These are phyloP conservation scores for Musca domestica DNA, from an alignment of 1,140 invertebrate genomes.

Conservation along the genomic window DNA sequence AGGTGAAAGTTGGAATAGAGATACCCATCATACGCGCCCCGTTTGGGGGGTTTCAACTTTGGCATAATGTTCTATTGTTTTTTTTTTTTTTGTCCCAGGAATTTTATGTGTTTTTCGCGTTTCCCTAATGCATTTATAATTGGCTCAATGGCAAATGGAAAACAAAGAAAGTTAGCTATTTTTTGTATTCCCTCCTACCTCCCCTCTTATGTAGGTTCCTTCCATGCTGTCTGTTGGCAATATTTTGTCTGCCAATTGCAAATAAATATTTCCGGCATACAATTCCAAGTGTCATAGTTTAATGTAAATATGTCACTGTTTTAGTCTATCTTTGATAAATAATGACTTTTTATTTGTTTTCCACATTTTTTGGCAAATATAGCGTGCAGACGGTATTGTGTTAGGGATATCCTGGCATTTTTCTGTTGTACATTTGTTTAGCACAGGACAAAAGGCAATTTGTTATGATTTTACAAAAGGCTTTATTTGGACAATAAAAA, in stretches of 20 bases:
- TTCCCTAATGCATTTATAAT: constrained; percentile 17
- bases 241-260: constrained; percentile 17
- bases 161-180: neutral
- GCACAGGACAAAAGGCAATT: neutral
- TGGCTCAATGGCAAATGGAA: neutral
- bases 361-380: neutral
- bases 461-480: neutral
- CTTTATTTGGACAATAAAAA: neutral
- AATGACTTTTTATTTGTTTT: constrained; percentile 8
- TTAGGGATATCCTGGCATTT: neutral
- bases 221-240: neutral
- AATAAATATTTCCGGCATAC: neutral
- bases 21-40: neutral
- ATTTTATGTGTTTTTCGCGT: constrained; percentile 20
- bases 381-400: constrained; percentile 8
- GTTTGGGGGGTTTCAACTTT: neutral
- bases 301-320: neutral
- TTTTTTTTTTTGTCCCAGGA: neutral
- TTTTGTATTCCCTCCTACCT: neutral
- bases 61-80: neutral
- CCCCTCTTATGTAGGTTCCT: too few relatives aligned
- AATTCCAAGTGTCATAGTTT: constrained; percentile 9
- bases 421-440: too few relatives aligned
- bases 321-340: neutral
- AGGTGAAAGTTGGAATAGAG: neutral